Conservation (phyloP, 2,113 vertebrate species). For the Tor tambroides region DNA sequence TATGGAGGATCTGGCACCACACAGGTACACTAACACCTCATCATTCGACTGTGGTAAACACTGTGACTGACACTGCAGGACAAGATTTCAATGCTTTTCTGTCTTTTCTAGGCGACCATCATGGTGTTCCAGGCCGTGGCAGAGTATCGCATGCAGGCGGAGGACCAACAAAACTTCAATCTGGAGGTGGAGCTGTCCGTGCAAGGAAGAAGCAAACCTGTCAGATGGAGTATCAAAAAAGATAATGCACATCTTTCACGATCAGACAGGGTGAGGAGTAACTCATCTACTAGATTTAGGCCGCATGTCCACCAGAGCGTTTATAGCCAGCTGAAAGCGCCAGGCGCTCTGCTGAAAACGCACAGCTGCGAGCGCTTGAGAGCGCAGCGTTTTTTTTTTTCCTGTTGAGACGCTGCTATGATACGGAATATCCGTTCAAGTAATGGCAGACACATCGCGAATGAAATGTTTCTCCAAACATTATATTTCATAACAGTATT, state of each 20-base stretch:
- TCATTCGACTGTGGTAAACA: background rate
- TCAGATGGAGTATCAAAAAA: constrained; percentile 64
- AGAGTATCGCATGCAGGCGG: constrained; percentile 71
- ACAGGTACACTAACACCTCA: constrained; percentile 72
- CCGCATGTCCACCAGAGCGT: too few species aligned
- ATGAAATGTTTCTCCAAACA: too few species aligned
- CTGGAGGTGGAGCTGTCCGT: constrained; percentile 80
- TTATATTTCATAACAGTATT: too few species aligned
- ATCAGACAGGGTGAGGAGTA: constrained; percentile 37
- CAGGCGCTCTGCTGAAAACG: too few species aligned
- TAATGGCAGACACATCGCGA: too few species aligned
- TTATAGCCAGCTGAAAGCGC: too few species aligned
- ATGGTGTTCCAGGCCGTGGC: constrained; percentile 90
- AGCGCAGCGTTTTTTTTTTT: too few species aligned
- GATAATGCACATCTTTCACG: constrained; percentile 57
- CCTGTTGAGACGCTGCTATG: too few species aligned
- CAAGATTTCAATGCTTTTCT: background rate
- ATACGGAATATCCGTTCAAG: too few species aligned
- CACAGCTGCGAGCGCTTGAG: too few species aligned
- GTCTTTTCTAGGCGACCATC: constrained; percentile 82
- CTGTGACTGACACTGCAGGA: background rate
- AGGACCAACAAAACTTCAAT: constrained; percentile 66
- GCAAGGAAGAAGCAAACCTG: constrained; percentile 60
- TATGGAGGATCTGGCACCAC: constrained; percentile 84
- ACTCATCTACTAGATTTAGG: background rate